These are phyloP conservation scores for Lithodes maja DNA, from an alignment of 2,888 invertebrate genomes.

Conservation along the genomic window DNA sequence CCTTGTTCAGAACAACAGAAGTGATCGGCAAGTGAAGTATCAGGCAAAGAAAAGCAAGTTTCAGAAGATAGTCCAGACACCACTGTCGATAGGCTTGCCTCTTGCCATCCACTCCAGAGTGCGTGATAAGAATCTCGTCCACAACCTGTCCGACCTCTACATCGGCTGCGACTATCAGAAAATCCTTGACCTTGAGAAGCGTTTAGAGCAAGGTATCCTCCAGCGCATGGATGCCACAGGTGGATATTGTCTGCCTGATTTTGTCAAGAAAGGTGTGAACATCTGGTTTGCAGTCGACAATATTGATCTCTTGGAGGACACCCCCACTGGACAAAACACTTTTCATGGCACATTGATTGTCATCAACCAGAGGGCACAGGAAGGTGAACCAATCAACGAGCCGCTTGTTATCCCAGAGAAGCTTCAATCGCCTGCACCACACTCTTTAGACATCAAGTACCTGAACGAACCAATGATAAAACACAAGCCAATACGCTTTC, in stretches of 20 bases:
- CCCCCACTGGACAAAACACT: conserved; percentile 16
- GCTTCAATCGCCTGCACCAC: conserved; percentile 15
- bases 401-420: conserved; percentile 32
- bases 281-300: conserved; percentile 35
- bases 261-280: conserved; percentile 36
- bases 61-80: conserved; percentile 20
- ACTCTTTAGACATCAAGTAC: conserved; percentile 19
- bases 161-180: conserved; percentile 19
- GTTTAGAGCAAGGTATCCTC: conserved; percentile 20
- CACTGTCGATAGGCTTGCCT: conserved; percentile 23
- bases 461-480: conserved; percentile 14
- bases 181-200: conserved; percentile 34
- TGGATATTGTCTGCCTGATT: conserved; percentile 29
- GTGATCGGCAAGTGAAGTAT: conserved; percentile 28
- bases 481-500: conserved; percentile 10
- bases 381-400: conserved; percentile 21
- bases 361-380: conserved; percentile 35
- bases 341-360: conserved; percentile 35
- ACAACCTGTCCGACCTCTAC: conserved; percentile 26
- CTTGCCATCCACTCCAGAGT: conserved; percentile 33
- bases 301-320: conserved; percentile 30
- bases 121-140: conserved; percentile 24
- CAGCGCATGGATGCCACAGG: conserved; percentile 27
- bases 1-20: conserved; percentile 6
- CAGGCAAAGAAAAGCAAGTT: conserved; percentile 37